Conservation (phyloP, 2,888 invertebrate genomes). For the Netelia virgata region DNA sequence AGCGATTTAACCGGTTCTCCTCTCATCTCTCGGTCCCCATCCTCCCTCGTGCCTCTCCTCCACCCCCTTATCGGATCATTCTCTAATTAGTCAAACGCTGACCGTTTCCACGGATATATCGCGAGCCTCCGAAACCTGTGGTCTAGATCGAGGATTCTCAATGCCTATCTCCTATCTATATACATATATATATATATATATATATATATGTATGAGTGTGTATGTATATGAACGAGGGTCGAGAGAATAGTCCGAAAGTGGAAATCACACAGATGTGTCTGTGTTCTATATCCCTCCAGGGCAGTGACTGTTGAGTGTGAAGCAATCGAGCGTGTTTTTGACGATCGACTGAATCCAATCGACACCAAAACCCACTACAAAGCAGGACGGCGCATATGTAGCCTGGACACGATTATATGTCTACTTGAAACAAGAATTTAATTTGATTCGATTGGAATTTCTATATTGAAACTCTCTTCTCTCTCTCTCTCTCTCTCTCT, state of each 20-base stretch:
- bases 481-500: no score
- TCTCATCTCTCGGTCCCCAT: constrained; percentile 4
- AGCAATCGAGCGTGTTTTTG: constrained; percentile 39
- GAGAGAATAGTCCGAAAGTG: constrained; percentile 37
- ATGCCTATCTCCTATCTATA: not conserved
- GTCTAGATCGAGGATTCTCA: constrained; percentile 15
- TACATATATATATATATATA: no score
- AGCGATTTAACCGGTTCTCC: constrained; percentile 73
- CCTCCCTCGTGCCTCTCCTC: constrained; percentile 7
- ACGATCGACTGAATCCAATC: constrained; percentile 47
- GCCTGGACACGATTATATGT: not conserved
- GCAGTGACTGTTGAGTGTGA: constrained; percentile 7
- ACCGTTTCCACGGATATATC: constrained; percentile 52
- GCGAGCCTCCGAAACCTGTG: constrained; percentile 29
- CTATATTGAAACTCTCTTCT: not conserved
- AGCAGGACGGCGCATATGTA: constrained; percentile 3
- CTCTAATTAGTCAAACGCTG: constrained; percentile 75
- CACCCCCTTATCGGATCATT: constrained; percentile 75
- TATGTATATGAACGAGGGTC: not conserved
- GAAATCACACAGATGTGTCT: constrained; percentile 7
- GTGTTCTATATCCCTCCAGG: not conserved
- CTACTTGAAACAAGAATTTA: constrained; percentile 13
- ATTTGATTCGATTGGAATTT: constrained; percentile 18
- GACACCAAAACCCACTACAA: constrained; percentile 46
- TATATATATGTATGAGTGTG: not conserved